Evolutionary conservation across 2,113 vertebrate genomes (phyloP).

Genomic region (Lontra canadensis): DNA sequence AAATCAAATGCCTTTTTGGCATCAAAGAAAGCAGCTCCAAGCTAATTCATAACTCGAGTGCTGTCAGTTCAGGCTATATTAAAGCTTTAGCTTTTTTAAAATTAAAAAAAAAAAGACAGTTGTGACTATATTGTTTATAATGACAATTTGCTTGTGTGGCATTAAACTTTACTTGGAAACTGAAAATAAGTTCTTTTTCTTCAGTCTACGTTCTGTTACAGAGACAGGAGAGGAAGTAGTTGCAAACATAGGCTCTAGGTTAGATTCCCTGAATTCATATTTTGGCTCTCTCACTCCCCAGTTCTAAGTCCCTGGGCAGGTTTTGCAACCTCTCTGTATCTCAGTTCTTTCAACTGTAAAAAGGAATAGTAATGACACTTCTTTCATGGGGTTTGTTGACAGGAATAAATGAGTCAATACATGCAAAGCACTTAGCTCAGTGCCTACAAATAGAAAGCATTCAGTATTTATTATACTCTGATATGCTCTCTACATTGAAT

Average conservation of each 20-base stretch:
- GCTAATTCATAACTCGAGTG: slow-evolving; percentile 60
- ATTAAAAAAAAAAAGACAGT: slow-evolving; percentile 30
- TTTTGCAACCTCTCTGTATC: not conserved
- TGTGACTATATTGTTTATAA: slow-evolving; percentile 55
- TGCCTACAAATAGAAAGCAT: slow-evolving; percentile 38
- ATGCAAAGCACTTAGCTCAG: not conserved
- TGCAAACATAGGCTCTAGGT: not conserved
- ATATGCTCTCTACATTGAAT: not conserved
- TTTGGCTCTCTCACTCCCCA: not conserved
- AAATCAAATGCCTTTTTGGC: slow-evolving; percentile 65
- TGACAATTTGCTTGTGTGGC: slow-evolving; percentile 36
- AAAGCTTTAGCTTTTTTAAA: slow-evolving; percentile 54
- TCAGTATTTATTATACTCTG: slow-evolving; percentile 17
- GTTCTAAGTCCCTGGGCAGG: not conserved
- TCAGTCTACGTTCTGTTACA: not conserved
- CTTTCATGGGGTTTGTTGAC: slow-evolving; percentile 26
- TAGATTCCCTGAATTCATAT: not conserved
- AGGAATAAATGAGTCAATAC: slow-evolving; percentile 42
- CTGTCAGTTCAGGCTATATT: slow-evolving; percentile 37
- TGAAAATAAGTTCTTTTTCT: slow-evolving; percentile 17
- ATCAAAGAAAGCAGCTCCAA: slow-evolving; percentile 54
- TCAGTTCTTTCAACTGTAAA: slow-evolving; percentile 36
- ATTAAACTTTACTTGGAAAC: slow-evolving; percentile 39
- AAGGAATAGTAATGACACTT: slow-evolving; percentile 25
- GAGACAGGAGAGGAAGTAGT: not conserved